phyloP scores from a whole-genome alignment of 2,888 invertebrate species.

The Pterostichus niger region DNA sequence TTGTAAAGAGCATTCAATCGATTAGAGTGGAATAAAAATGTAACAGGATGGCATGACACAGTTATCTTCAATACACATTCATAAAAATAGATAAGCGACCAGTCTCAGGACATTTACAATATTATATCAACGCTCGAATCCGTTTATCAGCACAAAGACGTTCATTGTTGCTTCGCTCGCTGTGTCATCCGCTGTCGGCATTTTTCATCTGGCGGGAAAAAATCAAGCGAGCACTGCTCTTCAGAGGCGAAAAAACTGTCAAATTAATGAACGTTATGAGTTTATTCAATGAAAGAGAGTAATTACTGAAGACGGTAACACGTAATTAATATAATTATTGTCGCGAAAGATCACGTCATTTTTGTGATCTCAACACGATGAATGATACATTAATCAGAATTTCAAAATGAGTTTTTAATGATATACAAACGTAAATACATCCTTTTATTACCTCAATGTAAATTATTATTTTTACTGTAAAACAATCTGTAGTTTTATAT shows the following conservation, averaged over 20 bases:
- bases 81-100: constrained; percentile 55
- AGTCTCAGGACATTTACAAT: constrained; percentile 51
- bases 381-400: constrained; percentile 31
- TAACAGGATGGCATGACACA: constrained; percentile 56
- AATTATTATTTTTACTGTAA: neutral
- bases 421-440: neutral
- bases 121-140: constrained; percentile 44
- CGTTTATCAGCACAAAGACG: constrained; percentile 53
- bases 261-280: constrained; percentile 53
- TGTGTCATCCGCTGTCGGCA: constrained; percentile 50
- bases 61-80: constrained; percentile 49
- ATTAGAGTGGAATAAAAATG: constrained; percentile 39
- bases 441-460: constrained; percentile 3
- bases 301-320: constrained; percentile 52
- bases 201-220: constrained; percentile 55
- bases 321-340: constrained; percentile 45
- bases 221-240: constrained; percentile 42
- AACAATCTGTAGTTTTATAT: neutral
- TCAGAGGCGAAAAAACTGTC: constrained; percentile 44
- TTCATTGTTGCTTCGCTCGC: constrained; percentile 51
- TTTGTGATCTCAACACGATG: constrained; percentile 30
- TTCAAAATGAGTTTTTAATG: neutral
- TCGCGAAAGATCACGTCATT: constrained; percentile 51
- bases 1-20: constrained; percentile 32
- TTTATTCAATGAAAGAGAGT: constrained; percentile 48